A percentile compares a stretch with the other conserved stretches of the same genome.
Evolutionary conservation across 1,140 invertebrate species (phyloP).

Genomic region (Atta colombica): DNA sequence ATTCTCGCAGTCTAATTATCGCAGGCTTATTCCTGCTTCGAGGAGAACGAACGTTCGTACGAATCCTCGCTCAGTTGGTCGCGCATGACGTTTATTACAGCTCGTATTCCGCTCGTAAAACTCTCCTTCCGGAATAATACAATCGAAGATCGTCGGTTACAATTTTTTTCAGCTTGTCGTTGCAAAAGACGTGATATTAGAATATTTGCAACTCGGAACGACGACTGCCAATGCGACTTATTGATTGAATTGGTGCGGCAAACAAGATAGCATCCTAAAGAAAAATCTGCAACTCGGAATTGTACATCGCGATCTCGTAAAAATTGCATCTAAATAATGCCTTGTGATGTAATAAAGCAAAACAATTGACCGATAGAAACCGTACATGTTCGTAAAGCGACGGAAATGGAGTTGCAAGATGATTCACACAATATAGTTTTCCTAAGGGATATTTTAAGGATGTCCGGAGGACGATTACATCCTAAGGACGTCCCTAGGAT

Average conservation of each 20-base stretch:
- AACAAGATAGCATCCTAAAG: slow-evolving; percentile 14
- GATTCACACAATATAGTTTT: too few species aligned
- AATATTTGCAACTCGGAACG: neutral
- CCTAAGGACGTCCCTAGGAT: too few species aligned
- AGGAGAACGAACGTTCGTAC: slow-evolving; percentile 34
- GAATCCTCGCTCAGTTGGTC: slow-evolving; percentile 11
- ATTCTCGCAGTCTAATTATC: slow-evolving; percentile 43
- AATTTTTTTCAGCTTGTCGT: neutral
- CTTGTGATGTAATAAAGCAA: slow-evolving; percentile 23
- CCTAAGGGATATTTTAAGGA: too few species aligned
- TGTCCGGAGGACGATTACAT: too few species aligned
- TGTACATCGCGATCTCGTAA: slow-evolving; percentile 55
- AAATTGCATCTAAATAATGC: slow-evolving; percentile 58
- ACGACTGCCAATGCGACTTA: neutral
- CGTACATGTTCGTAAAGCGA: neutral
- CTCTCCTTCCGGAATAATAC: slow-evolving; percentile 47
- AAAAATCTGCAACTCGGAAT: slow-evolving; percentile 61
- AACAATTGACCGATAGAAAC: slow-evolving; percentile 12
- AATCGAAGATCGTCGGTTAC: slow-evolving; percentile 35
- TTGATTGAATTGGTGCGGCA: neutral
- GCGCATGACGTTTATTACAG: slow-evolving; percentile 53
- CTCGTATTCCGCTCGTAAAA: slow-evolving; percentile 64
- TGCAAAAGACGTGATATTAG: neutral
- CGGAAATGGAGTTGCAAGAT: neutral
- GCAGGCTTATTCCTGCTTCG: neutral